Percentiles rank a stretch among this genome's conserved stretches.
phyloP scores from a whole-genome alignment of 2,113 vertebrate species.

The Hippocampus abdominalis region DNA sequence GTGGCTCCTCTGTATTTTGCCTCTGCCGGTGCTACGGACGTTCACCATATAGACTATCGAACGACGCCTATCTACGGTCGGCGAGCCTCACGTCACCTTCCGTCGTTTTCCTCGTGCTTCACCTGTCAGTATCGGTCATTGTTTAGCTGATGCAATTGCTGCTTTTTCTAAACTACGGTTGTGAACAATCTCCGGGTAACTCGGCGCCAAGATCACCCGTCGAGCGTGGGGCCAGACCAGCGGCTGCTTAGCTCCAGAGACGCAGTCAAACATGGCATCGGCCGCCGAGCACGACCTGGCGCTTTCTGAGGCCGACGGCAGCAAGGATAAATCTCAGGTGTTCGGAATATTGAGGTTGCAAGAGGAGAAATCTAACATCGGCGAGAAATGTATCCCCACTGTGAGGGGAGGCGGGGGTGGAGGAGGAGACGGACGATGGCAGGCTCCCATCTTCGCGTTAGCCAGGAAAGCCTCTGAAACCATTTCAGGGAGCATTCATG shows the following conservation, averaged over 20 bases:
- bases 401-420: constrained; percentile 50
- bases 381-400: constrained; percentile 53
- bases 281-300: constrained; percentile 74
- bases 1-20: background rate
- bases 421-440: constrained; percentile 75
- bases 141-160: constrained; percentile 20
- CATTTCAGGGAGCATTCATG: constrained; percentile 76
- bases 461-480: constrained; percentile 80
- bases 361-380: constrained; percentile 65
- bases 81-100: background rate
- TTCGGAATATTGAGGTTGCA: constrained; percentile 76
- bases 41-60: constrained; percentile 38
- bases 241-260: background rate
- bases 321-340: constrained; percentile 69
- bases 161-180: constrained; percentile 22
- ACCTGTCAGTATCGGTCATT: constrained; percentile 23
- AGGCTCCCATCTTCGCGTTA: constrained; percentile 78
- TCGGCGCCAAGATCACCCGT: constrained; percentile 17
- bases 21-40: background rate
- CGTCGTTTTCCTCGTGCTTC: constrained; percentile 2
- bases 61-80: constrained; percentile 1
- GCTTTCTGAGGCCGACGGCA: constrained; percentile 69
- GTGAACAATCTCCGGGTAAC: constrained; percentile 42
- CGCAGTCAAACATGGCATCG: constrained; percentile 69
- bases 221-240: background rate